Percentiles rank a stretch among this genome's conserved stretches.
These are phyloP conservation scores for Hylia prasina DNA, from an alignment of 2,113 vertebrate genomes.

Conservation along the genomic window DNA sequence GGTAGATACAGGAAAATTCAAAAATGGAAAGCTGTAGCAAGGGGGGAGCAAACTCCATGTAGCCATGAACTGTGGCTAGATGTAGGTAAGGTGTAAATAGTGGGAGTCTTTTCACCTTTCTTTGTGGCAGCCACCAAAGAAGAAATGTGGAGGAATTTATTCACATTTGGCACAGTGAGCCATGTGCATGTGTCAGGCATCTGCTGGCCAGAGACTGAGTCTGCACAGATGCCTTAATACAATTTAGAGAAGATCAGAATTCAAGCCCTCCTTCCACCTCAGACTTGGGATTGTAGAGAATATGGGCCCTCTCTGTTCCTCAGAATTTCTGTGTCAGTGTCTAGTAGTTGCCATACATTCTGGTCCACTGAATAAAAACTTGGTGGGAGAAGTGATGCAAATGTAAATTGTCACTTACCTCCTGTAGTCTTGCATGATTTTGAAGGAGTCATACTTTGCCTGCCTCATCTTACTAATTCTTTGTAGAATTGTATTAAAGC, in stretches of 20 bases:
- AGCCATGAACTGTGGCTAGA: not conserved
- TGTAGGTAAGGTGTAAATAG: not conserved
- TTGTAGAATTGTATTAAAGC: not conserved
- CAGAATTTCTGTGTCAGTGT: not conserved
- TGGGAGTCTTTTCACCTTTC: not conserved
- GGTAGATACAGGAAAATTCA: not conserved
- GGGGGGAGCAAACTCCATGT: not conserved
- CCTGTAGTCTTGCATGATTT: not conserved
- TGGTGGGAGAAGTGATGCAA: fast-evolving
- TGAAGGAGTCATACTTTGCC: not conserved
- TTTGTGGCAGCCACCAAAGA: not conserved
- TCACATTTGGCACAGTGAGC: not conserved
- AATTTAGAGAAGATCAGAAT: not conserved
- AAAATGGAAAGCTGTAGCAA: not conserved
- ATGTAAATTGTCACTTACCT: not conserved
- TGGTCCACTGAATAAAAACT: not conserved
- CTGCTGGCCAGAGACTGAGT: not conserved
- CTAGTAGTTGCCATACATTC: not conserved
- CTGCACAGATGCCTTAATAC: not conserved
- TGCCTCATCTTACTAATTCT: not conserved
- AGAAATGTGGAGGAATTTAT: not conserved
- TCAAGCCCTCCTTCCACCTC: not conserved
- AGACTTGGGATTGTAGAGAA: not conserved
- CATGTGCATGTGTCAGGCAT: not conserved
- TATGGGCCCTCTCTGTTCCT: not conserved